Conservation (phyloP, 2,797 vertebrate species). For the Sphenodon punctatus region DNA sequence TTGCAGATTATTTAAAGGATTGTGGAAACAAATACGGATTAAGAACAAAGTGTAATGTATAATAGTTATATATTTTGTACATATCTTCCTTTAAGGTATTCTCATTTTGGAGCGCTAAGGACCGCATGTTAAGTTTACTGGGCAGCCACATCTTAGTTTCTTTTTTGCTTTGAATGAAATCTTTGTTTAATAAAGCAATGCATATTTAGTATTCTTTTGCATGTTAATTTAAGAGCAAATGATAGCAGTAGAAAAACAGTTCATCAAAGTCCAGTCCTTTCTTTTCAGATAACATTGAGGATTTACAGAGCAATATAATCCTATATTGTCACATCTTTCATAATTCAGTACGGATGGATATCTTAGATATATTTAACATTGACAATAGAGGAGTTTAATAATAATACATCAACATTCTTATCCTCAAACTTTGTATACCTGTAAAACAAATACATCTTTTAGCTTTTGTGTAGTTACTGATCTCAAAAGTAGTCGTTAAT, state of each 20-base stretch:
- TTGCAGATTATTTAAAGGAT: neutral
- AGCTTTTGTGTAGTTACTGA: neutral
- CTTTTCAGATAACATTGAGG: neutral
- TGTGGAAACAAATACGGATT: neutral
- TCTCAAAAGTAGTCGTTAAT: neutral
- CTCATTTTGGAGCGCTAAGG: neutral
- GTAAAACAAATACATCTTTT: neutral
- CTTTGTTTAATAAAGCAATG: neutral
- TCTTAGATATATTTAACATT: neutral
- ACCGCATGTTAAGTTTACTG: neutral
- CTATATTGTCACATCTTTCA: fast-evolving
- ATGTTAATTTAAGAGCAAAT: neutral
- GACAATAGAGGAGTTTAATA: neutral
- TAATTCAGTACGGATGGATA: neutral
- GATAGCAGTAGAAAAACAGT: neutral
- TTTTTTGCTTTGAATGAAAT: neutral
- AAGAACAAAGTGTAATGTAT: neutral
- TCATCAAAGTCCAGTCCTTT: neutral
- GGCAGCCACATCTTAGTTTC: neutral
- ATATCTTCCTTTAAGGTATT: neutral
- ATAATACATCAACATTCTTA: fast-evolving
- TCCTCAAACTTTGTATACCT: neutral
- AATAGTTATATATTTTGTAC: neutral
- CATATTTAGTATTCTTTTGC: neutral
- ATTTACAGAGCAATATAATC: neutral